phyloP scores from a whole-genome alignment of 2,113 vertebrate species.

The Clupea harengus region DNA sequence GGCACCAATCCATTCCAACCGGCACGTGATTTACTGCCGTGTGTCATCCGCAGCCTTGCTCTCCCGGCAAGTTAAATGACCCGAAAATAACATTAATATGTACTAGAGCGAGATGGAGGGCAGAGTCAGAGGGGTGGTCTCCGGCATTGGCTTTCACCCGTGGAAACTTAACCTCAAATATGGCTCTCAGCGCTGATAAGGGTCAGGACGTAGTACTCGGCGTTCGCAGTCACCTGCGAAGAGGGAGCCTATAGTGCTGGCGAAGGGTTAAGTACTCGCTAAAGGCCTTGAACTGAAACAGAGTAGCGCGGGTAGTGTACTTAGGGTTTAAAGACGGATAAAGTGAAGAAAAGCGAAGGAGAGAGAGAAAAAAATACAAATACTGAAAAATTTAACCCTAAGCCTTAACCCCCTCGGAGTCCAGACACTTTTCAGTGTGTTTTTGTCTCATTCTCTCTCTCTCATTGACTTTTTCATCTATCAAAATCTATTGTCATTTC shows the following conservation, averaged over 20 bases:
- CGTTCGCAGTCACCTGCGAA: conserved; percentile 61
- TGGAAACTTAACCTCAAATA: conserved; percentile 70
- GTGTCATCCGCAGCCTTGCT: conserved; percentile 67
- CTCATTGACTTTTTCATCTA: too few relatives aligned
- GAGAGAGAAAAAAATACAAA: not conserved
- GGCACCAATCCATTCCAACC: conserved; percentile 70
- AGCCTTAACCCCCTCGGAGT: not conserved
- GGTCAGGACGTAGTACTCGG: conserved; percentile 70
- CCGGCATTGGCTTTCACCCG: conserved; percentile 61
- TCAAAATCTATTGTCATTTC: too few relatives aligned
- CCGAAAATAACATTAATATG: conserved; percentile 75
- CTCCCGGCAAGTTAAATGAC: conserved; percentile 74
- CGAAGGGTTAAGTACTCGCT: not conserved
- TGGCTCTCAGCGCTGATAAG: conserved; percentile 64
- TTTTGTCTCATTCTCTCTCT: too few relatives aligned
- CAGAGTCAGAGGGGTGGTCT: conserved; percentile 74
- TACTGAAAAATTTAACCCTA: not conserved
- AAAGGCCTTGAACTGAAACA: not conserved
- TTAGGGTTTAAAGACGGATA: not conserved
- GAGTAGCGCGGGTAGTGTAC: not conserved
- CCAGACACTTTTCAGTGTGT: too few relatives aligned
- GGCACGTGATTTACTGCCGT: conserved; percentile 73
- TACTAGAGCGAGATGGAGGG: conserved; percentile 62
- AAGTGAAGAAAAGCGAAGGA: conserved; percentile 14
- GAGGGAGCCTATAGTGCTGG: not conserved